Conservation (phyloP, 1,140 invertebrate species). For the Whitmania pigra region DNA sequence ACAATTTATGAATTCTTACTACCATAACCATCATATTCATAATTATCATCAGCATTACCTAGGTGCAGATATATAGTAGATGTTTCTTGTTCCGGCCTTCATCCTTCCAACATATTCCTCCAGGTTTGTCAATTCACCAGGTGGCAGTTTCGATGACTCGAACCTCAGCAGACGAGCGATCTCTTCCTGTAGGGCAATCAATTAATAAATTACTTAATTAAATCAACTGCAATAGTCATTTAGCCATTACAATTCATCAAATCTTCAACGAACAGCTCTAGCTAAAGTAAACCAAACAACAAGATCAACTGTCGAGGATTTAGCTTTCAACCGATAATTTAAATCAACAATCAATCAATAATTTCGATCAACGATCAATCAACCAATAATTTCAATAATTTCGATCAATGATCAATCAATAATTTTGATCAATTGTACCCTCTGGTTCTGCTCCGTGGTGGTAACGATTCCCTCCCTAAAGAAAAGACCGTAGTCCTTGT, state of each 20-base stretch:
- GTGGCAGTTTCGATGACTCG: slow-evolving; percentile 67
- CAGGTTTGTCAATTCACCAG: slow-evolving; percentile 65
- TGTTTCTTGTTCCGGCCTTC: slow-evolving; percentile 64
- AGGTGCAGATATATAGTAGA: slow-evolving; percentile 85
- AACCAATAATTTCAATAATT: too few species aligned
- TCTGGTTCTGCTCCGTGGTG: slow-evolving; percentile 61
- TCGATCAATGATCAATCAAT: neutral
- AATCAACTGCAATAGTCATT: too few species aligned
- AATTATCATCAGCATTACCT: slow-evolving; percentile 47
- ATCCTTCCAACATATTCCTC: slow-evolving; percentile 66
- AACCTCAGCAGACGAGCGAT: slow-evolving; percentile 79
- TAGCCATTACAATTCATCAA: too few species aligned
- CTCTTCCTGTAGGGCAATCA: slow-evolving; percentile 57
- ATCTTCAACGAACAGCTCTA: too few species aligned
- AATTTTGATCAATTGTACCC: slow-evolving; percentile 49
- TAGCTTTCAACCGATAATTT: too few species aligned
- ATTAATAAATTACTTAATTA: too few species aligned
- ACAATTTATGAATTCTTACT: too few species aligned
- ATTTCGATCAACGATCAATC: too few species aligned
- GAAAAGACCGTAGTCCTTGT: slow-evolving; percentile 79
- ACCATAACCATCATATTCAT: neutral
- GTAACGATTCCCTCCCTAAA: slow-evolving; percentile 88
- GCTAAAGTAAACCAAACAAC: too few species aligned
- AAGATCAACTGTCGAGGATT: too few species aligned
- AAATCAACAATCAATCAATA: too few species aligned